Conservation (phyloP, 64 coral and sea anemone genomes). For the Montipora cactus region DNA sequence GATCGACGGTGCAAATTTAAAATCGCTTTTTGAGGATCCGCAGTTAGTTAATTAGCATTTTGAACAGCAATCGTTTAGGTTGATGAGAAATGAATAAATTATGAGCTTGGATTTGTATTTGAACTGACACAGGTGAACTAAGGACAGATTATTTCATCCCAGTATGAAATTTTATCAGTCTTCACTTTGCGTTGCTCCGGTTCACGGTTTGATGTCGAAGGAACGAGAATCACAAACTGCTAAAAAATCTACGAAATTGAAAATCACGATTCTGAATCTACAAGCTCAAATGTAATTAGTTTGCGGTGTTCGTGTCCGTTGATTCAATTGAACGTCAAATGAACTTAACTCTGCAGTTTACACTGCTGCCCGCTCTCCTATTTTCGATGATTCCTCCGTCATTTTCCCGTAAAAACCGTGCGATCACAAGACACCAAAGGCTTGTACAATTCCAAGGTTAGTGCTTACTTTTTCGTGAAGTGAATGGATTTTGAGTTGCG, state of each 20-base stretch:
- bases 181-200: not conserved
- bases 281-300: constrained; percentile 54
- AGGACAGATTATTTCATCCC: not conserved
- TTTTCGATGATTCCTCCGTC: not conserved
- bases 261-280: constrained; percentile 12
- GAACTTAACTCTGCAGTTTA: constrained; percentile 44
- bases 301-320: constrained; percentile 37
- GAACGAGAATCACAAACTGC: constrained; percentile 2
- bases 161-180: constrained; percentile 8
- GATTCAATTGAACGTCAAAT: constrained; percentile 56
- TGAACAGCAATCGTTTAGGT: constrained; percentile 8
- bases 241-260: not conserved
- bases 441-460: not conserved
- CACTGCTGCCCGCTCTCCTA: not conserved
- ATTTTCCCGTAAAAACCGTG: not conserved
- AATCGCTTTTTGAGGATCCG: constrained; percentile 44
- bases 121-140: constrained; percentile 20
- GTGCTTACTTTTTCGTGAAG: not conserved
- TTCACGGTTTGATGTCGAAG: not conserved
- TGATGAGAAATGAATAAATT: constrained; percentile 57
- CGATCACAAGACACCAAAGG: not conserved
- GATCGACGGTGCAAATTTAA: constrained; percentile 35
- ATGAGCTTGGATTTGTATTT: constrained; percentile 27
- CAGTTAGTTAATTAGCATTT: constrained; percentile 60
- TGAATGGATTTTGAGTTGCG: not conserved